These are phyloP conservation scores for Pterocles gutturalis DNA, from an alignment of 2,113 vertebrate genomes.

Conservation along the genomic window DNA sequence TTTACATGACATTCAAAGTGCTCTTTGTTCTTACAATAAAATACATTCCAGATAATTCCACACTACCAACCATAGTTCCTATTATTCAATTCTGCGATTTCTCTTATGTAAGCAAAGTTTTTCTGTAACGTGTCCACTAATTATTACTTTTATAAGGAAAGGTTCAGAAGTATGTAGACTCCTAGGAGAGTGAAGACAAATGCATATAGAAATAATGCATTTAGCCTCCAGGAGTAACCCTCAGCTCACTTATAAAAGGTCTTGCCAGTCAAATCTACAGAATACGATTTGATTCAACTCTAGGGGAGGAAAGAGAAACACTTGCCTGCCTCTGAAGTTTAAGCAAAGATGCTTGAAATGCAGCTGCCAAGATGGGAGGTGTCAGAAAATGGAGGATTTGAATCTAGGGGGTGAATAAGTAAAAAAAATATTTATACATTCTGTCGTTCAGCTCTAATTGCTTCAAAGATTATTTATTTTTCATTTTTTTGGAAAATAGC, in stretches of 20 bases:
- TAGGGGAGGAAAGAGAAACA: constrained; percentile 71
- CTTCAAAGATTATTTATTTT: constrained; percentile 85
- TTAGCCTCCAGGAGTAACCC: constrained; percentile 75
- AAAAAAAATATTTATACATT: constrained; percentile 81
- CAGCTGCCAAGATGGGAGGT: constrained; percentile 73
- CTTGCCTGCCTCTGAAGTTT: constrained; percentile 77
- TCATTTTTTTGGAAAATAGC: constrained; percentile 79
- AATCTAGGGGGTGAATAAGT: constrained; percentile 77
- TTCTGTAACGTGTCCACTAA: constrained; percentile 67
- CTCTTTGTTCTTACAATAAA: constrained; percentile 78
- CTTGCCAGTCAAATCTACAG: constrained; percentile 79
- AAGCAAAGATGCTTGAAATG: constrained; percentile 74
- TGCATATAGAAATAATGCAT: constrained; percentile 76
- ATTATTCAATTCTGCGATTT: constrained; percentile 53
- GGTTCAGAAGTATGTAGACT: constrained; percentile 75
- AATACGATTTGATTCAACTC: constrained; percentile 75
- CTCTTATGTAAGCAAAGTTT: constrained; percentile 44
- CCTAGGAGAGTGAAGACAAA: constrained; percentile 67
- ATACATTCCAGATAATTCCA: constrained; percentile 75
- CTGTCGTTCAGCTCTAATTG: constrained; percentile 81
- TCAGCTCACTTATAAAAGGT: constrained; percentile 73
- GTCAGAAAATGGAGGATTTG: constrained; percentile 67
- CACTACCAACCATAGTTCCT: constrained; percentile 23
- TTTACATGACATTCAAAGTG: constrained; percentile 77
- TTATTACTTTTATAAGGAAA: constrained; percentile 75